Conservation (phyloP, 1,140 invertebrate species). For the Trachelipus rathkii region DNA sequence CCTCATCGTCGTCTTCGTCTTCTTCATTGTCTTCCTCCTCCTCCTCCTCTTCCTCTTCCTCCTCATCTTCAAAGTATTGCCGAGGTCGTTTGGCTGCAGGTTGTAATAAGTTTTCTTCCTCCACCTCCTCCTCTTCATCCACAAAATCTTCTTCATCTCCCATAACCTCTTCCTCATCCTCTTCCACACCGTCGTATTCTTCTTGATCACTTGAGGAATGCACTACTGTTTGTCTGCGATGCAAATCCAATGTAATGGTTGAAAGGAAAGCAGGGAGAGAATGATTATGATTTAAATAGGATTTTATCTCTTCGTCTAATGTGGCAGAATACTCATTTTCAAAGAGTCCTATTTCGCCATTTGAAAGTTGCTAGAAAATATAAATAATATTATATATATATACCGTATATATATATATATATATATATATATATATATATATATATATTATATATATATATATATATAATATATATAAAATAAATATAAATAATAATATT, state of each 20-base stretch:
- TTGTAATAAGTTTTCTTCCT: constrained; percentile 17
- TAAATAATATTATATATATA: neutral
- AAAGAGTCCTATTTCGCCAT: constrained; percentile 70
- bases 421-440: neutral
- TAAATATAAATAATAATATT: too few species aligned
- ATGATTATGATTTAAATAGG: constrained; percentile 68
- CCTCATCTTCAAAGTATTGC: constrained; percentile 20
- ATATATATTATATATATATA: neutral
- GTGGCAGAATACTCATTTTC: constrained; percentile 76
- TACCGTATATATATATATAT: neutral
- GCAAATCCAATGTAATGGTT: constrained; percentile 74
- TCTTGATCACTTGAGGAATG: constrained; percentile 46
- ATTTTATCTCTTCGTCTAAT: constrained; percentile 65
- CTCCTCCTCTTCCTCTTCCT: constrained; percentile 32
- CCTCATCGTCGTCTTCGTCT: constrained; percentile 23
- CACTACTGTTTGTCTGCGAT: constrained; percentile 57
- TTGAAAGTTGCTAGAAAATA: constrained; percentile 52
- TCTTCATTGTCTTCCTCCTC: constrained; percentile 20
- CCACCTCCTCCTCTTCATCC: constrained; percentile 28
- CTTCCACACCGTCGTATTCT: constrained; percentile 38
- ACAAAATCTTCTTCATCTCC: constrained; percentile 26
- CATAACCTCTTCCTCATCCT: constrained; percentile 34
- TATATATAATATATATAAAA: neutral
- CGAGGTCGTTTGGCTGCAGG: neutral
- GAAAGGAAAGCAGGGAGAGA: constrained; percentile 83